These are phyloP conservation scores for Lucifuga dentata DNA, from an alignment of 2,113 vertebrate genomes.

Conservation along the genomic window DNA sequence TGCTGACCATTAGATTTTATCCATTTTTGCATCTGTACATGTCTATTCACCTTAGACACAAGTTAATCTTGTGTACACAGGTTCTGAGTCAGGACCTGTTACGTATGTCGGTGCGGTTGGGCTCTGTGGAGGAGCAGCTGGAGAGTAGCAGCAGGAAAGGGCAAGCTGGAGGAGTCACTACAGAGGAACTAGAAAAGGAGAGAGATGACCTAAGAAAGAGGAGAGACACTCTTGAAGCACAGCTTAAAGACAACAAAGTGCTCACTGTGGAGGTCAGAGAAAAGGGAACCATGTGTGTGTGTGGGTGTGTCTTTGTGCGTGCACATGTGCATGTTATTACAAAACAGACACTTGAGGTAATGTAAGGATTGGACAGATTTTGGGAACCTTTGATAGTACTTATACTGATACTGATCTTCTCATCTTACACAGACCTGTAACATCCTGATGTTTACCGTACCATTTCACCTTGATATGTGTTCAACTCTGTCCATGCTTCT, in stretches of 20 bases:
- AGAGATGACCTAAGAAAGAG: conserved; percentile 82
- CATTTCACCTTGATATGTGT: neutral
- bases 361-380: conserved; percentile 1
- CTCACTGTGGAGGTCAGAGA: conserved; percentile 86
- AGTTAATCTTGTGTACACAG: conserved; percentile 69
- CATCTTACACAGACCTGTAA: neutral
- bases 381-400: neutral
- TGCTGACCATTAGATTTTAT: too few species aligned
- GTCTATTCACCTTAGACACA: too few species aligned
- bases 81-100: conserved; percentile 86
- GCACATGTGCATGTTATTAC: neutral
- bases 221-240: conserved; percentile 84
- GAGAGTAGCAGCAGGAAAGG: conserved; percentile 73
- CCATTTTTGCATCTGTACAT: too few species aligned
- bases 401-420: too few species aligned
- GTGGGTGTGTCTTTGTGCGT: conserved; percentile 5
- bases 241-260: conserved; percentile 85
- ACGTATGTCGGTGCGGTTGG: conserved; percentile 83
- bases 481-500: neutral
- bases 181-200: conserved; percentile 83
- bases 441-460: neutral
- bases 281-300: conserved; percentile 11
- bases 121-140: conserved; percentile 85
- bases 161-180: conserved; percentile 72
- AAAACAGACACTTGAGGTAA: neutral